These are phyloP conservation scores for Steinernema carpocapsae DNA, from an alignment of 2,888 invertebrate species.

Conservation along the genomic window DNA sequence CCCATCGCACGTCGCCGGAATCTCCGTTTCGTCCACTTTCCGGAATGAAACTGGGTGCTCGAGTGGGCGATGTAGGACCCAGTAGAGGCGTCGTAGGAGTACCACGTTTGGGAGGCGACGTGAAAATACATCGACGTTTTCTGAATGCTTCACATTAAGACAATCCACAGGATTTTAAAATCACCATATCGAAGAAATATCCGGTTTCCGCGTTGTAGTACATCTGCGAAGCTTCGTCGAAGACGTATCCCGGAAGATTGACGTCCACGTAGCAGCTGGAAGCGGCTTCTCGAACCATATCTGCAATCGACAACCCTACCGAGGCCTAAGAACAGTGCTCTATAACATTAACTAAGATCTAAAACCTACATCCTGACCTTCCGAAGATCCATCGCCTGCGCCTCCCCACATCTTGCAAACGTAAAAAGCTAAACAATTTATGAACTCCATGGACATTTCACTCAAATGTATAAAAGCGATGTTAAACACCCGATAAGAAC, in stretches of 20 bases:
- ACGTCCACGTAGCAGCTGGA: constrained; percentile 49
- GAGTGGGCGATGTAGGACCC: constrained; percentile 36
- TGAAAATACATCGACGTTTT: constrained; percentile 56
- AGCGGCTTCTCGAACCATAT: constrained; percentile 61
- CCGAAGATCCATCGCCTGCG: too few relatives aligned
- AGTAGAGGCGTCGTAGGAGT: constrained; percentile 49
- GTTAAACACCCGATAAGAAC: background rate
- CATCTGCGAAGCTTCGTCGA: constrained; percentile 54
- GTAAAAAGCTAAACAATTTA: too few relatives aligned
- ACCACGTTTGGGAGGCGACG: constrained; percentile 53
- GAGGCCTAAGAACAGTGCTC: background rate
- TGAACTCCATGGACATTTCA: too few relatives aligned
- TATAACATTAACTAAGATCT: too few relatives aligned
- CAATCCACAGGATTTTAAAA: background rate
- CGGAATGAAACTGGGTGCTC: background rate
- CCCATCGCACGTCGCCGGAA: constrained; percentile 6
- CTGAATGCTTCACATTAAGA: constrained; percentile 41
- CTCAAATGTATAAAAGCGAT: constrained; percentile 6
- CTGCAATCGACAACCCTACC: constrained; percentile 49
- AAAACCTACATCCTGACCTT: too few relatives aligned
- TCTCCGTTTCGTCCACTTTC: constrained; percentile 40
- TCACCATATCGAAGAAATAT: constrained; percentile 61
- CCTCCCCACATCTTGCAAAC: too few relatives aligned
- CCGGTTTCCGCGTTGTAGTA: constrained; percentile 59
- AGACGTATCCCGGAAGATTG: constrained; percentile 54